Evolutionary conservation across 2,113 vertebrate genomes (phyloP), one percentile per base, ranked within the genome.

Genomic region (Triplophysa dalaica): DNA sequence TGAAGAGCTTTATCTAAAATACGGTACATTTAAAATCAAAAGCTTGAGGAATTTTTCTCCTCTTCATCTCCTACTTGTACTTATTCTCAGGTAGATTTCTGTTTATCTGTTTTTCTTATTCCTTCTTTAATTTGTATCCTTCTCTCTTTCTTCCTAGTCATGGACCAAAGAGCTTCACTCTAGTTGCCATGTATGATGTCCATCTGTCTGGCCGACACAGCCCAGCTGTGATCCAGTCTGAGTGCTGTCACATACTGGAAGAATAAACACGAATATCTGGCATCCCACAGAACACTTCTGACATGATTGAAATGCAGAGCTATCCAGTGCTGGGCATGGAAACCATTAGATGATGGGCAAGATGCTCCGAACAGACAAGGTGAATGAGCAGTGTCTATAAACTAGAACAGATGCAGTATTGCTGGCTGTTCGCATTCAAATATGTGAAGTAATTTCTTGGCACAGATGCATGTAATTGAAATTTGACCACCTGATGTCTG

Each of bases 131-230:
- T 11, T 63, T 21, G 17, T 22, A 43, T 41, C 60, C 9, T 6
- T 33, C 26, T 24, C 21, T 24, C 19, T 29, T 62, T 64, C 19
- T 48, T 19, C 29, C 75, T 26, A 38, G n/a, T 62, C 70, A 61
- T 54, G 41, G 54, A n/a, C 19, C 19, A n/a, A 1, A n/a, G 54
- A 38, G 33, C 33, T 38, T 17, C 54, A 56, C 19, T 60, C 19
- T 11, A 21, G 70, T 80, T 74, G 79, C 79, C 61, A 69, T 41
- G 58, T 79, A 52, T 66, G 70, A 80, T 66, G 61, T 66, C 69
- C 69, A 74, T 80, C 69, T 80, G 69, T 74, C 16, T 66, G 48
- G 60, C 33, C 29, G 65, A 50, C 38, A 41, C 5, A 43, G 56
- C 48, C 73, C 73, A 75, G 73, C 73, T 63, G 73, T 50, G 70